Evolutionary conservation across 2,888 invertebrate species (phyloP), one percentile per base, ranked within the genome.

Genomic region (Sesamia inferens): DNA sequence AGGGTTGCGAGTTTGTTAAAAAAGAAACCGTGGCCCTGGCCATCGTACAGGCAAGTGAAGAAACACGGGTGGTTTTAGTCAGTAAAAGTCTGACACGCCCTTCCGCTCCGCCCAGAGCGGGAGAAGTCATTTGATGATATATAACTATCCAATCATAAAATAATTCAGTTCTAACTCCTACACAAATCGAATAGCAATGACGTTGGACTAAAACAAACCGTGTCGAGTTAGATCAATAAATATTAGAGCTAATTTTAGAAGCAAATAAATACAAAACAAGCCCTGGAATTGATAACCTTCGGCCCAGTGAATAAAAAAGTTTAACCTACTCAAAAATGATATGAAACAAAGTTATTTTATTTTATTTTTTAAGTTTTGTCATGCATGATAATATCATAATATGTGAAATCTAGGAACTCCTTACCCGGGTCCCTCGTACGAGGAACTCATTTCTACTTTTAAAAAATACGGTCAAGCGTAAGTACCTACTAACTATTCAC

Each of bases 391-490:
- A 39, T 39, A 5, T 39, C n/a, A n/a, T n/a, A n/a, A n/a, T 31
- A 31, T 11, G 65, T 72, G 62, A 6, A 14, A 47, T 31, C 62
- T 65, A 68, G 8, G 59, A 75, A 67, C 16, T 71, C 67, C 57
- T 68, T 67, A 47, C 59, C 47, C 65, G 24, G 63, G 59, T 73
- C 70, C 65, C 51, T 63, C 24, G 72, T 61, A 55, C 19, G 5
- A 22, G n/a, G n/a, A n/a, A n/a, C n/a, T n/a, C n/a, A 24, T 58
- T 39, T 5, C n/a, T 72, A 71, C 68, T 71, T 77, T 67, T 85
- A 87, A 88, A 89, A 89, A 86, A 79, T 77, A 88, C 82, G 79
- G 81, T 84, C 88, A 89, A 84, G 87, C 89, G 87, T 10, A 44
- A 44, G 10, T 44, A 44, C 31, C 31, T 44, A 44, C 11, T 90